A percentile compares a stretch with the other conserved stretches of the same genome.
These are phyloP conservation scores for Neodontobutis hainanensis DNA, from an alignment of 2,113 vertebrate species.

Conservation along the genomic window DNA sequence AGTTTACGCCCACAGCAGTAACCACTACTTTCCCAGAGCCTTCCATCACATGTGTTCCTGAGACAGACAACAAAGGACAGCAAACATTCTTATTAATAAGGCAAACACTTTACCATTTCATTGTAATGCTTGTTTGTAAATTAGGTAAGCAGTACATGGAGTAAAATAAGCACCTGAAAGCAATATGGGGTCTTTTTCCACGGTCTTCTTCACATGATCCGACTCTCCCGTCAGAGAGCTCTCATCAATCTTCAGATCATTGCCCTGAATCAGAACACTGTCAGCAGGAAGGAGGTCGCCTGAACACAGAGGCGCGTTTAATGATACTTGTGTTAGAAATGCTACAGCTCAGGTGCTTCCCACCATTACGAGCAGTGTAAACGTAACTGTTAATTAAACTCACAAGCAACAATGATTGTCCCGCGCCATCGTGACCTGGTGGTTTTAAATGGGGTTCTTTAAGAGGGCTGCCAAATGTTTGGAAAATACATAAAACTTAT, in stretches of 20 bases:
- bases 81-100: too few relatives aligned
- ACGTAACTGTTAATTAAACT: too few relatives aligned
- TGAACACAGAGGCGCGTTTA: conserved; percentile 58
- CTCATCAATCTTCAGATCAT: conserved; percentile 97
- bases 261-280: conserved; percentile 94
- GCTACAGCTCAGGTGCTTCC: too few relatives aligned
- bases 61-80: too few relatives aligned
- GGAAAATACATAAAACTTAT: too few relatives aligned
- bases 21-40: conserved; percentile 96
- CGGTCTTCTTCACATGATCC: conserved; percentile 93
- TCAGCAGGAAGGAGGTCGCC: conserved; percentile 97
- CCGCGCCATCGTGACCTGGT: too few relatives aligned
- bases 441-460: too few relatives aligned
- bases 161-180: conserved; percentile 84
- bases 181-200: conserved; percentile 91
- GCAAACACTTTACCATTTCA: too few relatives aligned
- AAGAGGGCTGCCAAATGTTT: too few relatives aligned
- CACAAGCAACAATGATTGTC: too few relatives aligned
- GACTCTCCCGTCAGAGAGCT: conserved; percentile 98
- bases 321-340: conserved; percentile 1
- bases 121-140: neutral
- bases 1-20: conserved; percentile 94
- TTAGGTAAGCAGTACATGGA: neutral
- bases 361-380: too few relatives aligned
- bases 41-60: conserved; percentile 99